Percentiles rank a stretch among this genome's conserved stretches.
These are phyloP conservation scores for Micromys minutus DNA, from an alignment of 2,113 vertebrate genomes.

Conservation along the genomic window DNA sequence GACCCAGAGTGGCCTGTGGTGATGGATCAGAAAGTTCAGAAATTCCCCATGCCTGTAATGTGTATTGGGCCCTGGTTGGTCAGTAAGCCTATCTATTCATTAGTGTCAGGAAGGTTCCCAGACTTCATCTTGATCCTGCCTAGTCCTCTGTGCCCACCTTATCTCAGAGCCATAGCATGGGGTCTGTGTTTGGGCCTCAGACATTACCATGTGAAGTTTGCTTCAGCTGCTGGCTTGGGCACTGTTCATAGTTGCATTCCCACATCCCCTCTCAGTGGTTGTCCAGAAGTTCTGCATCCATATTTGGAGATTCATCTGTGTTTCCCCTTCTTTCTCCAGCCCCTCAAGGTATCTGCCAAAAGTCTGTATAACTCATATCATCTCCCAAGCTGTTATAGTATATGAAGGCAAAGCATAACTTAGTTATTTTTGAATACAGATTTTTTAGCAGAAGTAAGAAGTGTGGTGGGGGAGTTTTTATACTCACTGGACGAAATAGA, in stretches of 20 bases:
- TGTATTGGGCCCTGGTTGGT: background rate
- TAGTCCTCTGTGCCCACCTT: background rate
- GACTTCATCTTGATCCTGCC: background rate
- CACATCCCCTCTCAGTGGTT: background rate
- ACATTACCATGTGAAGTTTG: background rate
- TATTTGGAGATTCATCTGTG: constrained; percentile 75
- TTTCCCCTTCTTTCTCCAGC: constrained; percentile 5
- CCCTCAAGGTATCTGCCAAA: constrained; percentile 76
- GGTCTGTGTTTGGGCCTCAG: constrained; percentile 38
- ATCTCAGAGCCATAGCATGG: background rate
- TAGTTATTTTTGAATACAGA: constrained; percentile 81
- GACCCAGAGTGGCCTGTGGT: background rate
- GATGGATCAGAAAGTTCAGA: background rate
- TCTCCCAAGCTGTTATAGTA: constrained; percentile 79
- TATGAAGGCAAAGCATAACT: constrained; percentile 80
- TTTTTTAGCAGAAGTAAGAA: constrained; percentile 70
- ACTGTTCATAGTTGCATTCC: constrained; percentile 69
- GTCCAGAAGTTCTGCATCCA: constrained; percentile 62
- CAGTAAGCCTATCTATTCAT: background rate
- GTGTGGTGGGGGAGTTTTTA: constrained; percentile 63
- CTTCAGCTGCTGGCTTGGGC: background rate
- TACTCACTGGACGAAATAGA: constrained; percentile 86
- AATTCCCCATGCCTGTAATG: background rate
- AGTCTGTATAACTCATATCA: constrained; percentile 75
- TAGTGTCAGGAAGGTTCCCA: background rate